Evolutionary conservation across 2,797 vertebrate genomes (phyloP), one percentile per base, ranked within the genome.

Genomic region (Tiaroga cobitis): DNA sequence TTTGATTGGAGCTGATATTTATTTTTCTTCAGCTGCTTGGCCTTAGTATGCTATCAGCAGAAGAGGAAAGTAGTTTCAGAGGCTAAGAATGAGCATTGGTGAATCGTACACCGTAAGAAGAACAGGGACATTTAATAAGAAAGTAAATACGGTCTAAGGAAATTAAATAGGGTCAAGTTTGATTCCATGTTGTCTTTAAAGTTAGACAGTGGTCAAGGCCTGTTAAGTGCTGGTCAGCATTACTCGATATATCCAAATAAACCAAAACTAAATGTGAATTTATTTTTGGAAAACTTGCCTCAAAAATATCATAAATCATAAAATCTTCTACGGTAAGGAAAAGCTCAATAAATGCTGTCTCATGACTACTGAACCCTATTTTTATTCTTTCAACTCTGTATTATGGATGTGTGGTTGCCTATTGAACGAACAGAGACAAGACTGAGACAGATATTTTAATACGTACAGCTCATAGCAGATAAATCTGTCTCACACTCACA

Each of bases 381-480:
- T 56, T 76, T n/a, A 37, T 24, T 59, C 34, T 26, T 59, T 59
- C 13, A 77, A 39, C 21, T n/a, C 8, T 75, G 4, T 21, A 56
- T 37, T 74, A 49, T 51, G 43, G 39, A 63, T 37, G 3, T 46
- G 65, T 63, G 77, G 54, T 43, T 68, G 51, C 78, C 8, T 21
- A 43, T 59, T 43, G 29, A 43, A 67, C 29, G 73, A 1, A 51
- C 5, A 56, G 34, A 34, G 67, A 61, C 83, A 68, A 24, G 8
- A 61, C 19, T 54, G 59, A 34, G 76, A 80, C 76, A 59, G 32
- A 72, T 80, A 56, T 85, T 70, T 15, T 21, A 81, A 67, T 49
- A 74, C 37, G n/a, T 81, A 49, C 59, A 80, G 77, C 84, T 80
- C 41, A 29, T 63, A 6, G 43, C 76, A 73, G 68, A 73, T 73